Evolutionary conservation across 2,888 invertebrate species (phyloP), one percentile per base, ranked within the genome.

Genomic region (Pardosa pseudoannulata): DNA sequence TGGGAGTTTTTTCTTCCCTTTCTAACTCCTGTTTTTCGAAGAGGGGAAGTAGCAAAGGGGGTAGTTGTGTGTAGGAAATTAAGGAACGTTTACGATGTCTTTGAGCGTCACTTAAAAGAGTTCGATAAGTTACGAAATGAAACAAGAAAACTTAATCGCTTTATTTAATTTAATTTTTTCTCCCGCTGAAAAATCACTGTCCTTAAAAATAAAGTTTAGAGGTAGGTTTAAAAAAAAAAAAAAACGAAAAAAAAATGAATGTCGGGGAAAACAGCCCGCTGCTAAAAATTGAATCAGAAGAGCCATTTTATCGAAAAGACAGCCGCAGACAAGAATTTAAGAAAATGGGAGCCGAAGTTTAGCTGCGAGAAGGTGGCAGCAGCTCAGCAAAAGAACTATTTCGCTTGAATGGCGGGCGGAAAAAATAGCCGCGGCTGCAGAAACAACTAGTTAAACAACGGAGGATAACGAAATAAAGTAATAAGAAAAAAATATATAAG

Each of bases 391-490:
- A 71, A 64, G 67, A 71, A 70, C 67, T n/a, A 32, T 71, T 39
- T 70, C 39, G n/a, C 28, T 46, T 32, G 23, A 70, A 41, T 39
- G 39, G 27, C n/a, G 27, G 11, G 3, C 23, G 32, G n/a, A 64
- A 39, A 36, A 41, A 62, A 68, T 2, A 56, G 36, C 46, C 31
- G 68, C 39, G 41, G 36, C 72, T 50, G 67, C 39, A 85, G 72
- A 78, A 73, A 85, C 83, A 85, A 78, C 65, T 85, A 78, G 78
- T 85, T 70, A 75, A 82, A 82, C 75, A 76, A 76, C 75, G 75
- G 32, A 27, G 41, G 36, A 19, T 50, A 31, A 70, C 23, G 67
- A 31, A 39, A 74, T 62, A 74, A 79, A 65, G 56, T 70, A 68
- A 65, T 62, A 32, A 67, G n/a, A 39, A 73, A 72, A 76, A 76